Evolutionary conservation across 2,797 vertebrate species (phyloP), one percentile per base, ranked within the genome.

Genomic region (Lepidocolaptes lacrymiger): DNA sequence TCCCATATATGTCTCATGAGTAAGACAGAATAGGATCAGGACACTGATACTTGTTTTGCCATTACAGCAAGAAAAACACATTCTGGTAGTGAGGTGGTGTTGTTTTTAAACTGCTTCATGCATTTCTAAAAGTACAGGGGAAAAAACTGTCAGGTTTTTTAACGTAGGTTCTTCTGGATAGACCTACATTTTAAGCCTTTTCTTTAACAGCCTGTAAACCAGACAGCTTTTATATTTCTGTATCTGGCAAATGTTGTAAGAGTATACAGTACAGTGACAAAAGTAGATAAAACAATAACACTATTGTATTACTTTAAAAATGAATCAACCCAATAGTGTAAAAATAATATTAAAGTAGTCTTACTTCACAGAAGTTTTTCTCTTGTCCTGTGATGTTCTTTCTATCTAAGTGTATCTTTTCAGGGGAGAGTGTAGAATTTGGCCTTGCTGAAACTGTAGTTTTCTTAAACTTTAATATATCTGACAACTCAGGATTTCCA

Each of bases 11-110:
- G 6, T 54, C 36, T 86, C 43, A 52, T 32, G 46, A 78, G 30
- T 28, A 46, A 91, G 83, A 93, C 58, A 61, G 77, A 93, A 88
- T 34, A 91, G 58, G 46, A 91, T 84, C 91, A 87, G 69, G 49
- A 90, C 77, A 85, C 15, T 36, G 27, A 58, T 59, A 54, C 24
- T 78, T 78, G 19, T 74, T 85, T 85, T 89, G 24, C n/a, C 0
- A 0, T 34, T 89, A 76, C 18, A 86, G 62, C 13, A 68, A 68
- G 46, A 46, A 79, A 95, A 78, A 7, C 11, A 73, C 55, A 71
- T 67, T 87, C 78, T 39, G 28, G 43, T 11, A 32, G 43, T 26
- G 54, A 14, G 10, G 9, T 20, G 13, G 1, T 46, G 30, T 12
- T 68, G 12, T 7, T 71, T 84, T 73, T 67, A 72, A 89, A 66